A percentile compares a stretch with the other conserved stretches of the same genome.
Conservation (phyloP, 2,888 invertebrate genomes). For the Chloroclystis v-ata region DNA sequence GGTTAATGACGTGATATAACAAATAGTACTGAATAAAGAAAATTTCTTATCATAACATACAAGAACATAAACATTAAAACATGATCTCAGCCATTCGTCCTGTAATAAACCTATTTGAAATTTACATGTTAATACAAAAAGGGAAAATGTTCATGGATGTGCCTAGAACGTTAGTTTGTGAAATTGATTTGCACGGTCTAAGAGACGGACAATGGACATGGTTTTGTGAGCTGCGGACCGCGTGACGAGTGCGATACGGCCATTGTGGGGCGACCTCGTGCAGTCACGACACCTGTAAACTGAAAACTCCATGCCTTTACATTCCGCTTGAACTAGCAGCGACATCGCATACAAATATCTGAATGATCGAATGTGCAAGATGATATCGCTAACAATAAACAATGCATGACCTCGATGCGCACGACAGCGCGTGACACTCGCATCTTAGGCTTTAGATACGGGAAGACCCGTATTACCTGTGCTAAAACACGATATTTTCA, state of each 20-base stretch:
- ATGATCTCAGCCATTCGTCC: conserved; percentile 3
- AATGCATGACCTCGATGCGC: conserved; percentile 18
- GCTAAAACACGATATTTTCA: conserved; percentile 2
- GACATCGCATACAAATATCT: conserved; percentile 24
- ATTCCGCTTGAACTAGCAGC: conserved; percentile 25
- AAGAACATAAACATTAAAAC: too few species aligned
- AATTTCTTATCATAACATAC: too few species aligned
- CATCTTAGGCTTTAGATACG: conserved; percentile 8
- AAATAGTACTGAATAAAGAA: too few species aligned
- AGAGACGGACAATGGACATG: conserved; percentile 46
- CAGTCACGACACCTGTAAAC: conserved; percentile 48
- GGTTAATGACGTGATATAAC: too few species aligned
- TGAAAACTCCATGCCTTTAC: conserved; percentile 33
- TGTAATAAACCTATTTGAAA: conserved; percentile 35
- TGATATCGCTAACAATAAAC: conserved; percentile 13
- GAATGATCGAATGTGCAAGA: conserved; percentile 20
- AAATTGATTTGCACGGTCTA: conserved; percentile 63
- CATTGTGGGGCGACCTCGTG: conserved; percentile 57
- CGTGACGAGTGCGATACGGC: conserved; percentile 55
- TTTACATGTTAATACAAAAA: conserved; percentile 56
- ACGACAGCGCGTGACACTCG: conserved; percentile 4
- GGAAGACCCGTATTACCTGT: conserved; percentile 9
- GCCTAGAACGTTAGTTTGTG: conserved; percentile 48
- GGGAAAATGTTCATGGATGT: conserved; percentile 52
- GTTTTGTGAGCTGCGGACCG: conserved; percentile 43